A percentile compares a stretch with the other conserved stretches of the same genome.
Conservation (phyloP, 2,113 vertebrate species). For the Pterocles burchelli region DNA sequence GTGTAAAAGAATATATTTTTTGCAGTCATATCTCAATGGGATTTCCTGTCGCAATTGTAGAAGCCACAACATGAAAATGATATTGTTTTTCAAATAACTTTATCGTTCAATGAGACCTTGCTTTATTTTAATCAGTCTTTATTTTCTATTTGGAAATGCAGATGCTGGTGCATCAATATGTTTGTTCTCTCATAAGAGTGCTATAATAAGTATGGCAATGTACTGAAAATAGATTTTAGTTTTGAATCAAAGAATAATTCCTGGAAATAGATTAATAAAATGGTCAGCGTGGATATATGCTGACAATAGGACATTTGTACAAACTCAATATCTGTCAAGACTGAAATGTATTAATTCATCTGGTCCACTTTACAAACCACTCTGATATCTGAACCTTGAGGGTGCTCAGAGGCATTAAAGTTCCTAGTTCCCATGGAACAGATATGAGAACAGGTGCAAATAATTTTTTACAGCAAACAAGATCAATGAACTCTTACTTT, state of each 20-base stretch:
- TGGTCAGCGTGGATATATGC: background rate
- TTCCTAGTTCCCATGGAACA: background rate
- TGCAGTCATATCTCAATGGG: background rate
- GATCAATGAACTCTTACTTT: background rate
- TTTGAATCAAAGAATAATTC: background rate
- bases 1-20: background rate
- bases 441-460: background rate
- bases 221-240: background rate
- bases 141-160: background rate
- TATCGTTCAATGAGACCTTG: background rate
- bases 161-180: background rate
- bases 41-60: background rate
- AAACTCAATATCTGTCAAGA: background rate
- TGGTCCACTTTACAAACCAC: background rate
- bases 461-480: background rate
- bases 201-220: background rate
- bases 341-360: background rate
- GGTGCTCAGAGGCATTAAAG: background rate
- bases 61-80: background rate
- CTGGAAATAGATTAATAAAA: slow-evolving; percentile 6
- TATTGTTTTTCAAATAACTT: background rate
- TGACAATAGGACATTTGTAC: background rate
- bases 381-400: background rate
- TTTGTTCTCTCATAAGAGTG: background rate
- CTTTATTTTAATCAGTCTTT: background rate